Conservation (phyloP, 2,797 vertebrate genomes). For the Crypturellus tataupa region DNA sequence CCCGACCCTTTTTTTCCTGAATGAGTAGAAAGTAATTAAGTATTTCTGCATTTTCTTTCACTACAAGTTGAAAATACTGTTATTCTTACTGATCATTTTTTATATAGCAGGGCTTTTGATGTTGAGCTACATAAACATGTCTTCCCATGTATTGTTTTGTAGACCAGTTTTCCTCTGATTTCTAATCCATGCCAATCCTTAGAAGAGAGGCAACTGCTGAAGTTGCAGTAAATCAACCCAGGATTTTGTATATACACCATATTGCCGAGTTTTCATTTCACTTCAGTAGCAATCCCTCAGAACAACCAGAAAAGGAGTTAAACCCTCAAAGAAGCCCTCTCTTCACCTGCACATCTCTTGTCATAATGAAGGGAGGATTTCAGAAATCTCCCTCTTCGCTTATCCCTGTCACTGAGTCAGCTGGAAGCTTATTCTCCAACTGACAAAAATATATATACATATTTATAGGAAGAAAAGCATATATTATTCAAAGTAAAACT, state of each 20-base stretch:
- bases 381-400: neutral
- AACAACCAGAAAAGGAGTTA: neutral
- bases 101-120: fast-evolving
- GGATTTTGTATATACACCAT: neutral
- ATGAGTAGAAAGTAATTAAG: too few species aligned
- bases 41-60: neutral
- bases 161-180: neutral
- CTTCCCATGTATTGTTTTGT: neutral
- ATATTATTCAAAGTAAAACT: neutral
- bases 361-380: neutral
- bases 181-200: fast-evolving
- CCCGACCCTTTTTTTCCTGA: neutral
- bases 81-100: neutral
- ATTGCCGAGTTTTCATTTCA: neutral
- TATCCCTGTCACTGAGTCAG: neutral
- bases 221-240: neutral
- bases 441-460: too few species aligned
- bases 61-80: neutral
- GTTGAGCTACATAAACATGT: neutral
- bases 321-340: neutral
- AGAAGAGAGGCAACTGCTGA: neutral
- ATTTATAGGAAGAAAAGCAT: neutral
- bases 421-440: neutral
- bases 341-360: neutral
- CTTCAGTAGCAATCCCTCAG: neutral